Conservation (phyloP, 2,888 invertebrate genomes). For the Dascillus cervinus region DNA sequence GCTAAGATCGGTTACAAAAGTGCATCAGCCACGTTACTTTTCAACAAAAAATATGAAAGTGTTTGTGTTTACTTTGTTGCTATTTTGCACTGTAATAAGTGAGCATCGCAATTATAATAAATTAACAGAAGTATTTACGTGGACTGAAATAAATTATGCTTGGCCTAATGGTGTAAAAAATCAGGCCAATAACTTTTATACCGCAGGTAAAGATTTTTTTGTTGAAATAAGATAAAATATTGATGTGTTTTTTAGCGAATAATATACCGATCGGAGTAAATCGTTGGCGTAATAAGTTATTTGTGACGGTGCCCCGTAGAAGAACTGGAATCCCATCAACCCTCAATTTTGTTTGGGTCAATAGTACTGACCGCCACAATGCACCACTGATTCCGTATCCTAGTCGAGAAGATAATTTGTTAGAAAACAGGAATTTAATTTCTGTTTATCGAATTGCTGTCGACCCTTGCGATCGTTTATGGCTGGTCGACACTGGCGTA, state of each 20-base stretch:
- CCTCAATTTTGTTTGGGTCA: slow-evolving; percentile 40
- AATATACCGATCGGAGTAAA: slow-evolving; percentile 62
- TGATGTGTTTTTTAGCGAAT: slow-evolving; percentile 43
- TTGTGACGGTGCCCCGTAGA: slow-evolving; percentile 65
- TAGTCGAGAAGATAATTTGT: slow-evolving; percentile 51
- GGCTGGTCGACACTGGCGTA: slow-evolving; percentile 72
- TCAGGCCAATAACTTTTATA: too few relatives aligned
- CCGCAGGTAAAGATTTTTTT: too few relatives aligned
- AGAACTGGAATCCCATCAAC: slow-evolving; percentile 48
- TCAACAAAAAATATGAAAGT: too few relatives aligned
- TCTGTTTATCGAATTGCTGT: slow-evolving; percentile 65
- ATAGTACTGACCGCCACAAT: slow-evolving; percentile 37
- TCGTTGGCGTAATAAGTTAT: slow-evolving; percentile 55
- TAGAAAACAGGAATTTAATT: slow-evolving; percentile 44
- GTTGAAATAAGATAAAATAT: too few relatives aligned
- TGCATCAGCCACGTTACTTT: too few relatives aligned
- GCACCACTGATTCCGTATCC: slow-evolving; percentile 51
- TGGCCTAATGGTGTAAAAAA: too few relatives aligned
- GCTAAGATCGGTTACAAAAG: too few relatives aligned
- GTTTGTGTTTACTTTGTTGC: too few relatives aligned
- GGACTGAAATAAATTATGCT: slow-evolving; percentile 34
- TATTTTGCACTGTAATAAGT: too few relatives aligned
- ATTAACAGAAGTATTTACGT: slow-evolving; percentile 37
- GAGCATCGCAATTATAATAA: too few relatives aligned
- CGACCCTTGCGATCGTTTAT: slow-evolving; percentile 64